phyloP scores from a whole-genome alignment of 2,888 invertebrate genomes.

The Torymus tubicola region DNA sequence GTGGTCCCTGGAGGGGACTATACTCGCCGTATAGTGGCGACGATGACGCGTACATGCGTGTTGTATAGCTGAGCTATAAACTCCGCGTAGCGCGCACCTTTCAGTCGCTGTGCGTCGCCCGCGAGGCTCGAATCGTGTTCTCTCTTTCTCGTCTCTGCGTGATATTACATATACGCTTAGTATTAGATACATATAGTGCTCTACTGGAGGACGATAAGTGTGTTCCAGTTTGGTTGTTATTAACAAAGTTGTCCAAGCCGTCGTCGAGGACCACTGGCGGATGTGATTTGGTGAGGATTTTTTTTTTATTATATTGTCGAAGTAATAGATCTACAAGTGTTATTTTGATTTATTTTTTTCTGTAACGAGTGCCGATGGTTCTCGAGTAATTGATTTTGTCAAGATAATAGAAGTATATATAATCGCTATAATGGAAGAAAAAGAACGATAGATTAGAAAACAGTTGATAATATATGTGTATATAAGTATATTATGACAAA shows the following conservation, averaged over 20 bases:
- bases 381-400: too few relatives aligned
- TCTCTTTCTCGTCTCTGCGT: conserved; percentile 1
- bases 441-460: neutral
- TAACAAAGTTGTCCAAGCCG: too few relatives aligned
- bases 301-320: neutral
- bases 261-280: neutral
- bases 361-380: neutral
- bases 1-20: too few relatives aligned
- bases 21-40: too few relatives aligned
- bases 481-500: conserved; percentile 10
- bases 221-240: neutral
- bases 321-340: too few relatives aligned
- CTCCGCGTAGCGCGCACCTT: conserved; percentile 33
- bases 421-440: neutral
- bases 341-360: neutral
- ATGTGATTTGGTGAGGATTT: conserved; percentile 12
- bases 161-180: neutral
- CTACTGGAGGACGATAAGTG: conserved; percentile 16
- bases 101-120: conserved; percentile 61
- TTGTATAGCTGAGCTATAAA: neutral
- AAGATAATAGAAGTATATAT: neutral
- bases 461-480: neutral
- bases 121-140: conserved; percentile 43
- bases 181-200: neutral
- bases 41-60: too few relatives aligned